Conservation (phyloP, 1,140 invertebrate genomes). For the Orchesella cincta region DNA sequence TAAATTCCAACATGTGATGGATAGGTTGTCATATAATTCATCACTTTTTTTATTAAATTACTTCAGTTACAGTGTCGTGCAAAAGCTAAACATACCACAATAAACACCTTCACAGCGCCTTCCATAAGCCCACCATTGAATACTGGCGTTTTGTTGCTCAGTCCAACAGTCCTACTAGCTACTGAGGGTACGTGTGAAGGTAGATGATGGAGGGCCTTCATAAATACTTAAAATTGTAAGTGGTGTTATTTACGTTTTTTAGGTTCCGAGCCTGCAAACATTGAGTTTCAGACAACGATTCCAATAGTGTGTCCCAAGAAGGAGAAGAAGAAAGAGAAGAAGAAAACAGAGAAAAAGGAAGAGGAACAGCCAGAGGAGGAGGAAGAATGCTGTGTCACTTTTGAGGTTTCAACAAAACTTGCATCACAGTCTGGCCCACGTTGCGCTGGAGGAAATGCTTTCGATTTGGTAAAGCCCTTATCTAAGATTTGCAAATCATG, state of each 20-base stretch:
- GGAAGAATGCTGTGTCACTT: slow-evolving; percentile 47
- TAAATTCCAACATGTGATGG: slow-evolving; percentile 6
- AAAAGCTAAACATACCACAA: slow-evolving; percentile 48
- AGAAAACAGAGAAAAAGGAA: slow-evolving; percentile 40
- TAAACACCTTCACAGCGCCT: slow-evolving; percentile 50
- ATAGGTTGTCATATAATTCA: no score
- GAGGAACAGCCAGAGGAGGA: slow-evolving; percentile 46
- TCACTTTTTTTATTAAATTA: slow-evolving; percentile 21
- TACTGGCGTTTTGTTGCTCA: slow-evolving; percentile 46
- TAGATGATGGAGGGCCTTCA: no score
- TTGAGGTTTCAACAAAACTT: slow-evolving; percentile 43
- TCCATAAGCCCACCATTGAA: slow-evolving; percentile 50
- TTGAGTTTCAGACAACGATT: slow-evolving; percentile 47
- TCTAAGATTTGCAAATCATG: no score
- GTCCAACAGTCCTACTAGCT: slow-evolving; percentile 17
- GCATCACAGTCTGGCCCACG: slow-evolving; percentile 35
- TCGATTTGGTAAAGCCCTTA: slow-evolving; percentile 45
- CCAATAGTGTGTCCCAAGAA: slow-evolving; percentile 48
- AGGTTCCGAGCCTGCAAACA: slow-evolving; percentile 45
- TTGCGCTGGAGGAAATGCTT: slow-evolving; percentile 46
- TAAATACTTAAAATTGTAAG: background rate
- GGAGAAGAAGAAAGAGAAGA: slow-evolving; percentile 34
- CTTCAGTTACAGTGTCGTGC: slow-evolving; percentile 51
- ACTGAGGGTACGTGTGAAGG: no score
- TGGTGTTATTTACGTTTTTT: background rate